Percentiles rank a stretch among this genome's conserved stretches.
Conservation (phyloP, 2,888 invertebrate species). For the Conomelus anceps region DNA sequence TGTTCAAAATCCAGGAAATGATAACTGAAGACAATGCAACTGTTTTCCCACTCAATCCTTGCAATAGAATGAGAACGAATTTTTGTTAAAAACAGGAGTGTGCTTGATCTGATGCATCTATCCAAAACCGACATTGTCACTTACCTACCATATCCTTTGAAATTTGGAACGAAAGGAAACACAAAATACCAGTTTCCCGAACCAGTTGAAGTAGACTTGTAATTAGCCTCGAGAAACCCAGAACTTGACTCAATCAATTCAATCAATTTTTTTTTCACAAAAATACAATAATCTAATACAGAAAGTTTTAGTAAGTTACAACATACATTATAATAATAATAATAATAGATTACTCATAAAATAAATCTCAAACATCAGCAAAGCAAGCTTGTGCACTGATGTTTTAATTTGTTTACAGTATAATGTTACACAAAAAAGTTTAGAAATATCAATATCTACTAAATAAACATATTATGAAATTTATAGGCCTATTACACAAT, state of each 20-base stretch:
- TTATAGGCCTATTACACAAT: no score
- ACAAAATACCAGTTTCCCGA: no score
- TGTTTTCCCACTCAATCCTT: neutral
- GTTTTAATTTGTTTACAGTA: neutral
- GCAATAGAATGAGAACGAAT: neutral
- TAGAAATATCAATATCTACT: no score
- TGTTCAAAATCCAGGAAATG: neutral
- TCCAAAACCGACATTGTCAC: neutral
- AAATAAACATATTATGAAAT: no score
- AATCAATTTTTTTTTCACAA: neutral
- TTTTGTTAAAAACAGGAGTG: neutral
- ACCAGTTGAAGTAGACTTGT: no score
- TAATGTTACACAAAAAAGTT: neutral
- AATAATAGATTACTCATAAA: neutral
- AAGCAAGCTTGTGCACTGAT: neutral
- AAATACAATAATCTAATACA: no score
- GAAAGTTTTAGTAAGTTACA: neutral
- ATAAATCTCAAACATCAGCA: neutral
- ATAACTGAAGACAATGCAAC: neutral
- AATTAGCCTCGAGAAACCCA: no score
- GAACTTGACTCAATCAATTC: no score
- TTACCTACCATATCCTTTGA: neutral
- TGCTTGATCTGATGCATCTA: neutral
- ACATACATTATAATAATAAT: neutral
- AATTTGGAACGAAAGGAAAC: no score